Conservation (phyloP, 2,888 invertebrate species). For the Argyresthia albistria region DNA sequence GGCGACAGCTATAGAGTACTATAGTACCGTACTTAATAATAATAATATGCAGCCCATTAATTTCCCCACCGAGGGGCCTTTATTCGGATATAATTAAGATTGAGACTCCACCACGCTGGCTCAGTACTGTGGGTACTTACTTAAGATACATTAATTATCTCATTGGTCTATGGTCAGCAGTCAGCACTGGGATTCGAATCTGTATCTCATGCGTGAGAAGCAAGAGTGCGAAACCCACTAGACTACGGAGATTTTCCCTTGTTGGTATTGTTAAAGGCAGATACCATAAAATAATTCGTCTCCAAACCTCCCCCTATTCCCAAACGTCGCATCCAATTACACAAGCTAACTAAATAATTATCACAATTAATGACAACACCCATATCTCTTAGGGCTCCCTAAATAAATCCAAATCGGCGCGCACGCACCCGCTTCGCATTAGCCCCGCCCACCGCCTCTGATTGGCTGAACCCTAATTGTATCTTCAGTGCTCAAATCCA, state of each 20-base stretch:
- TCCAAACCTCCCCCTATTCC: neutral
- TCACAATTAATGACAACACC: conserved; percentile 60
- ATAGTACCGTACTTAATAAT: too few species aligned
- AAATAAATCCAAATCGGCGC: conserved; percentile 52
- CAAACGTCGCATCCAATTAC: conserved; percentile 58
- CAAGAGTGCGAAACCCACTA: too few species aligned
- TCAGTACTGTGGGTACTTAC: neutral
- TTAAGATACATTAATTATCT: too few species aligned
- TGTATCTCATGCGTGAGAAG: too few species aligned
- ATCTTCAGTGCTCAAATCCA: conserved; percentile 23
- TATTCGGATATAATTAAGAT: too few species aligned
- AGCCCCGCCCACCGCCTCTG: conserved; percentile 39
- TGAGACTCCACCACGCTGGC: neutral
- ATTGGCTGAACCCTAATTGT: conserved; percentile 67
- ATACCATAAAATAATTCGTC: neutral
- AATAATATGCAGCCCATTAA: too few species aligned
- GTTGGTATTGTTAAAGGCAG: neutral
- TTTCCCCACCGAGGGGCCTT: too few species aligned
- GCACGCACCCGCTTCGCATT: conserved; percentile 26
- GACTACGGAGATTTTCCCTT: neutral
- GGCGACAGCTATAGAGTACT: too few species aligned
- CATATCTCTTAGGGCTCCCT: conserved; percentile 50
- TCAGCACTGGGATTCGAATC: too few species aligned
- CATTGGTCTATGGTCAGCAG: too few species aligned
- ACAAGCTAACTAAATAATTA: conserved; percentile 66